A percentile compares a stretch with the other conserved stretches of the same genome.
These are phyloP conservation scores for Dipodomys spectabilis DNA, from an alignment of 2,113 vertebrate genomes.

Conservation along the genomic window DNA sequence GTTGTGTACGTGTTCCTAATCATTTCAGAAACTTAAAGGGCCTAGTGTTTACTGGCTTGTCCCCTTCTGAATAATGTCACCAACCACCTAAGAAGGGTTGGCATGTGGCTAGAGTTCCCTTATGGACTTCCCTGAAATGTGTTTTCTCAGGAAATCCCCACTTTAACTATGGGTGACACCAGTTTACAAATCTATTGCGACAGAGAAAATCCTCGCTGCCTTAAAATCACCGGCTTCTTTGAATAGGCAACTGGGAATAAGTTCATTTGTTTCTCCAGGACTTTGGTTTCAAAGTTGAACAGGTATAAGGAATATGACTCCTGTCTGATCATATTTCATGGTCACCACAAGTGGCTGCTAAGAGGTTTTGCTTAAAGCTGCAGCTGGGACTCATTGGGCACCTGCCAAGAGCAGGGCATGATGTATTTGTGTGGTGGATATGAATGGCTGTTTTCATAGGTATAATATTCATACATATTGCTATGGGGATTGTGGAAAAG, in stretches of 20 bases:
- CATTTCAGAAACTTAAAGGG: slow-evolving; percentile 7
- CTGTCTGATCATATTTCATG: slow-evolving; percentile 73
- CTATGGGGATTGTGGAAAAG: slow-evolving; percentile 25
- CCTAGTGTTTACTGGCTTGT: slow-evolving; percentile 42
- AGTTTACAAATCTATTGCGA: slow-evolving; percentile 15
- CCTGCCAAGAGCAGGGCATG: slow-evolving; percentile 70
- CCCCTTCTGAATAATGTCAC: slow-evolving; percentile 37
- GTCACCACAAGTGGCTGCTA: slow-evolving; percentile 72
- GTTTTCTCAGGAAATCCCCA: slow-evolving; percentile 9
- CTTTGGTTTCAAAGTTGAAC: slow-evolving; percentile 65
- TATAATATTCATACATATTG: slow-evolving; percentile 54
- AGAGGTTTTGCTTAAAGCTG: slow-evolving; percentile 72
- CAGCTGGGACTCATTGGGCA: slow-evolving; percentile 76
- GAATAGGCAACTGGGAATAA: slow-evolving; percentile 31
- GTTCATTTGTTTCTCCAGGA: slow-evolving; percentile 52
- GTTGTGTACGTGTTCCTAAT: neutral
- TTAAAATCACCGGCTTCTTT: neutral
- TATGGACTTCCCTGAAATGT: slow-evolving; percentile 60
- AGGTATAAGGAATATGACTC: slow-evolving; percentile 73
- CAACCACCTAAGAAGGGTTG: slow-evolving; percentile 11
- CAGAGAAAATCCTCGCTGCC: slow-evolving; percentile 20
- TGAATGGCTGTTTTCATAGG: slow-evolving; percentile 68
- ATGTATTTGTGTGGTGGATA: slow-evolving; percentile 66
- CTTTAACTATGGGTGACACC: slow-evolving; percentile 32
- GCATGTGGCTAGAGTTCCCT: neutral